Evolutionary conservation across 1,140 invertebrate species (phyloP).

Genomic region (Musca vetustissima): DNA sequence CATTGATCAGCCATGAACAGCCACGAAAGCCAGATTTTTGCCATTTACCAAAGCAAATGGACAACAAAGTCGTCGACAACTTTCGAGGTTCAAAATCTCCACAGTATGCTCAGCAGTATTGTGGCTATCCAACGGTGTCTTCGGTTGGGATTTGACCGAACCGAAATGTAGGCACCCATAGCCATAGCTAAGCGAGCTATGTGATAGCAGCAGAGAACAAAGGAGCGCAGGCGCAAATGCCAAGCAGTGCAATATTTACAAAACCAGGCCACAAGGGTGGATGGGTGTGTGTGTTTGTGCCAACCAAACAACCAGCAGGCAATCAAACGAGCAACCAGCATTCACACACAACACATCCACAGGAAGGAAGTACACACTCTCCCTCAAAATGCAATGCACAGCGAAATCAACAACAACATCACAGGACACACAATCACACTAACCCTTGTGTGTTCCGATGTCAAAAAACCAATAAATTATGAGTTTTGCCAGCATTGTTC

Average conservation of each 20-base stretch:
- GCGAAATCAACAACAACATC: too few relatives aligned
- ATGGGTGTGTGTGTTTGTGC: not conserved
- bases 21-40: conserved; percentile 19
- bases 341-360: too few relatives aligned
- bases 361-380: too few relatives aligned
- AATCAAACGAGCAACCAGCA: too few relatives aligned
- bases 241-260: conserved; percentile 14
- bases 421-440: not conserved
- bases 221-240: conserved; percentile 8
- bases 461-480: conserved; percentile 22
- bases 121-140: conserved; percentile 12
- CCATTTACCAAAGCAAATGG: conserved; percentile 24
- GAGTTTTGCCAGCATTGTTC: conserved; percentile 11
- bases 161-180: not conserved
- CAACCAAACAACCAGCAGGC: not conserved
- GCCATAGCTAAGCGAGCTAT: not conserved
- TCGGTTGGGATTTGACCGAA: conserved; percentile 9
- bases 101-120: not conserved
- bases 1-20: not conserved
- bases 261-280: conserved; percentile 3
- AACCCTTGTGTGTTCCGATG: not conserved
- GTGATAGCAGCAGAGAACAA: not conserved
- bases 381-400: too few relatives aligned
- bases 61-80: conserved; percentile 17
- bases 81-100: conserved; percentile 1